A percentile compares a stretch with the other conserved stretches of the same genome.
Evolutionary conservation across 2,797 vertebrate genomes (phyloP).

Genomic region (Lacerta bilineata): DNA sequence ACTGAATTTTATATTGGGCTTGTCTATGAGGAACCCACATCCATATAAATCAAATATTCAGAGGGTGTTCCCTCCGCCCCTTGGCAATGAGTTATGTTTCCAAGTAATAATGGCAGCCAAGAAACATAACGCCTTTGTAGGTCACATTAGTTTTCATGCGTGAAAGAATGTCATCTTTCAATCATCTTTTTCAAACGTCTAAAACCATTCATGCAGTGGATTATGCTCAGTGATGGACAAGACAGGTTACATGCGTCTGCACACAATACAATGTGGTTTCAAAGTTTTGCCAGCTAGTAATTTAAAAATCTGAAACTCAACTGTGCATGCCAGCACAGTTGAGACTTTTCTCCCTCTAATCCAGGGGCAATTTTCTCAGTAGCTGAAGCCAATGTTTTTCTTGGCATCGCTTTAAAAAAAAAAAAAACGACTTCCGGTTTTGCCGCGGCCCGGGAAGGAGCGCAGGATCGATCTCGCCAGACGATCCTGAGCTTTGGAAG

Average conservation of each 20-base stretch:
- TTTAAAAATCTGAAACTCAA: constrained; percentile 37
- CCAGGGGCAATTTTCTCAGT: constrained; percentile 50
- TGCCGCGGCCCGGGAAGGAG: too few species aligned
- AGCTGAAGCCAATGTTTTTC: constrained; percentile 54
- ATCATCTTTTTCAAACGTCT: constrained; percentile 14
- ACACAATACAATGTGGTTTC: constrained; percentile 36
- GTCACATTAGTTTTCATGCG: constrained; percentile 24
- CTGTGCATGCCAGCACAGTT: constrained; percentile 36
- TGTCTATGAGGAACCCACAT: constrained; percentile 14
- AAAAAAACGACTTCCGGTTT: too few species aligned
- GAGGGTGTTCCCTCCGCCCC: not conserved
- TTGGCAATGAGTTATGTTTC: constrained; percentile 29
- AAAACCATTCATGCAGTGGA: not conserved
- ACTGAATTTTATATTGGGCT: constrained; percentile 19
- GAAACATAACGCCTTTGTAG: constrained; percentile 25
- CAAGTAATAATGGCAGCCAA: constrained; percentile 18
- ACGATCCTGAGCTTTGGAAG: too few species aligned
- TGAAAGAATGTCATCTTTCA: not conserved
- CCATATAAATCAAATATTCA: constrained; percentile 2
- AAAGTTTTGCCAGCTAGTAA: constrained; percentile 34
- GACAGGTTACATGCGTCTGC: constrained; percentile 15
- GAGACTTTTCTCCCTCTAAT: not conserved
- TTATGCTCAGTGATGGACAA: not conserved
- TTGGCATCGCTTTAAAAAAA: constrained; percentile 45
- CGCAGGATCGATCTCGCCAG: too few species aligned